Evolutionary conservation across 2,113 vertebrate species (phyloP), one percentile per base, ranked within the genome.

Genomic region (Diglossa brunneiventris): DNA sequence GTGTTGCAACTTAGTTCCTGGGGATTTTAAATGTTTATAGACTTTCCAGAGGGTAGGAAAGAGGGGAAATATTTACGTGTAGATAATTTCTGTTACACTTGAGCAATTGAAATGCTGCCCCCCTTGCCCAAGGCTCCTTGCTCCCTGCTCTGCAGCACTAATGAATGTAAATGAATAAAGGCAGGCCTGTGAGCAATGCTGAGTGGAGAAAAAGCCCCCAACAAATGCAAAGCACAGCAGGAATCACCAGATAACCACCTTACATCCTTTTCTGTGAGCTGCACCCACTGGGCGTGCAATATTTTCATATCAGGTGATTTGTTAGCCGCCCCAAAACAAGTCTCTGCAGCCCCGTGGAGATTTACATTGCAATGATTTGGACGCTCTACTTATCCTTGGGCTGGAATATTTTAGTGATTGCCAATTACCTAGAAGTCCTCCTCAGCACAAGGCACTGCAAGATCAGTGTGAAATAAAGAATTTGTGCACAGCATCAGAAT

Each of bases 131-230:
- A 78, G 92, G 95, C 95, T 68, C 62, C 53, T 64, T 97, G 39
- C 95, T 86, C 76, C 78, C 68, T 42, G 82, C 61, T 92, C 41
- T 78, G 88, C 83, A 72, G 83, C 75, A 63, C 89, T 95, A 96
- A 97, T 97, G 92, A 96, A 94, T 96, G 94, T 92, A 96, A 98
- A 98, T 91, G 87, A 83, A 85, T 64, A 63, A 93, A 95, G 74
- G 87, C 61, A 95, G 89, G 26, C 59, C 87, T 74, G 89, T 94
- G 67, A 94, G 44, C 50, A 90, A 75, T 69, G 62, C 28, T 52
- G 68, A 90, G 85, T 16, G 33, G 74, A 87, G 86, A 42, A 21
- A 85, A 96, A 80, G 39, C 7, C 12, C 50, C 49, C 63, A 27
- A 9, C 9, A 59, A 87, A 87, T 55, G 33, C 85, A 94, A 94